Conservation (phyloP, 2,888 invertebrate species). For the Epinotia brunnichana region DNA sequence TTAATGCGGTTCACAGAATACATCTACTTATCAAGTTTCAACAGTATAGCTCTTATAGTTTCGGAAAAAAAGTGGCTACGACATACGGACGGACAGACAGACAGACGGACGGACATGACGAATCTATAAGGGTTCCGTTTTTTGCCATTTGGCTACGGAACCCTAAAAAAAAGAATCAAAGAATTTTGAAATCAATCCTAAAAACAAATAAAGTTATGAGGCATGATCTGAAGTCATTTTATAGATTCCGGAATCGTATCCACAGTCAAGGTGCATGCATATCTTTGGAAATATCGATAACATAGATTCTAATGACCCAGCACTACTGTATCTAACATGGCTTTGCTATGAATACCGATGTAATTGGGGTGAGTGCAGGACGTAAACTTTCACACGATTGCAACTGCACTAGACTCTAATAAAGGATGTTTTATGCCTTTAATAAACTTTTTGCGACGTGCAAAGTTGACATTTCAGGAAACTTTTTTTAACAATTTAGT, state of each 20-base stretch:
- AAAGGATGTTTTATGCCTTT: constrained; percentile 49
- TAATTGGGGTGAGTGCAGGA: constrained; percentile 73
- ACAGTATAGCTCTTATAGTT: no score
- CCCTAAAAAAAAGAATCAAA: no score
- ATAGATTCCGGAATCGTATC: not conserved
- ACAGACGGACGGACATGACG: no score
- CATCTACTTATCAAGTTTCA: no score
- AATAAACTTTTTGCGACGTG: constrained; percentile 52
- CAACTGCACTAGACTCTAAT: constrained; percentile 54
- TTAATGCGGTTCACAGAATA: no score
- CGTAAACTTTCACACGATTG: constrained; percentile 76
- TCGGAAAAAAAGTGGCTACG: no score
- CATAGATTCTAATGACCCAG: constrained; percentile 33
- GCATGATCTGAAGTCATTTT: not conserved
- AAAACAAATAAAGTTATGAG: not conserved
- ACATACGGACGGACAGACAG: no score
- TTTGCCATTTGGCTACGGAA: no score
- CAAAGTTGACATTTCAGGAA: constrained; percentile 59
- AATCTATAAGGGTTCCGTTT: no score
- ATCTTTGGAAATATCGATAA: constrained; percentile 39
- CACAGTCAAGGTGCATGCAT: not conserved
- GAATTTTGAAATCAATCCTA: no score
- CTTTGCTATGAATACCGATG: constrained; percentile 71
- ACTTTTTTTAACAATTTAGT: constrained; percentile 50
- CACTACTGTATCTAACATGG: constrained; percentile 60